Conservation (phyloP, 2,888 invertebrate genomes). For the Agonopterix alstromeriana region DNA sequence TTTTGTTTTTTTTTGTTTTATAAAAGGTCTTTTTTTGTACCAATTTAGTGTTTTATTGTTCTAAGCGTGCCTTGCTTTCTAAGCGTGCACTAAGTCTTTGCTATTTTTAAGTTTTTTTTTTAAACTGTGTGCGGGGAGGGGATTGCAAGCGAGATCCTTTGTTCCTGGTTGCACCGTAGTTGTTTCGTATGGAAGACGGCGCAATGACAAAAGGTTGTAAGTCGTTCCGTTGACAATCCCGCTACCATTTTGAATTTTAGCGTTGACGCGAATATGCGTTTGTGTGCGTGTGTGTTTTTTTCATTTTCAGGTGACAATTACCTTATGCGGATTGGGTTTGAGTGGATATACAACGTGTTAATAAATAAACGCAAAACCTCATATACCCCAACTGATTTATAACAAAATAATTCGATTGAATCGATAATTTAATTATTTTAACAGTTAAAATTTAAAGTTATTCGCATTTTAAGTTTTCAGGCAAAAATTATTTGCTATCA, state of each 20-base stretch:
- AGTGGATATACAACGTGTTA: too few relatives aligned
- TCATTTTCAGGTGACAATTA: too few relatives aligned
- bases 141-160: slow-evolving; percentile 28
- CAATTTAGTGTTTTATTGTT: not conserved
- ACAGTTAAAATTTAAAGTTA: too few relatives aligned
- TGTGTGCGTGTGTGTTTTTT: not conserved
- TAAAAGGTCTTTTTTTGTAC: not conserved
- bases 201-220: slow-evolving; percentile 36
- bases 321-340: too few relatives aligned
- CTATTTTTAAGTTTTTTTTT: slow-evolving; percentile 10
- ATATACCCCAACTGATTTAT: too few relatives aligned
- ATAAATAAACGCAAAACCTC: too few relatives aligned
- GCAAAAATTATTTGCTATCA: too few relatives aligned
- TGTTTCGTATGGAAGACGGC: slow-evolving; percentile 17
- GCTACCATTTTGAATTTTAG: slow-evolving; percentile 21
- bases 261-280: not conserved
- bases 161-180: slow-evolving; percentile 37
- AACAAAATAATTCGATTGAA: too few relatives aligned
- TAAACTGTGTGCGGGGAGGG: slow-evolving; percentile 5
- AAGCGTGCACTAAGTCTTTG: slow-evolving; percentile 6
- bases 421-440: too few relatives aligned
- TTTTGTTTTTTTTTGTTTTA: slow-evolving; percentile 1
- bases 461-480: too few relatives aligned
- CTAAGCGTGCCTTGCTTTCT: slow-evolving; percentile 1
- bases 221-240: slow-evolving; percentile 20